phyloP scores from a whole-genome alignment of 2,113 vertebrate genomes.

The Aldabrachelys gigantea region DNA sequence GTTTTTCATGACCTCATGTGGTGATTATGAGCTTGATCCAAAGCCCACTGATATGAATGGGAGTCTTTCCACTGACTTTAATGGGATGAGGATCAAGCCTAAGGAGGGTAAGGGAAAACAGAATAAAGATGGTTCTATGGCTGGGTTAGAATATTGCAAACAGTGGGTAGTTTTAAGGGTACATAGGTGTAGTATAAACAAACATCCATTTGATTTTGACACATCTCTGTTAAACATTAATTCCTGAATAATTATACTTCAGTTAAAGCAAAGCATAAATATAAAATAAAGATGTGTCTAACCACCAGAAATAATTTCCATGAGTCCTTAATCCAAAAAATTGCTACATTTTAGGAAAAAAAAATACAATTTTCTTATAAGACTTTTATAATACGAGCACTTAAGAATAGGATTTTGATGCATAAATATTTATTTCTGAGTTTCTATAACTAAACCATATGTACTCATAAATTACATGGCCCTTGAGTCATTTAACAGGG shows the following conservation, averaged over 20 bases:
- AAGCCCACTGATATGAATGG: background rate
- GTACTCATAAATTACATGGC: slow-evolving; percentile 31
- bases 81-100: background rate
- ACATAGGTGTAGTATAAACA: background rate
- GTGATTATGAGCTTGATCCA: background rate
- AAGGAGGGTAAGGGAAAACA: background rate
- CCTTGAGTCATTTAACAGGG: slow-evolving; percentile 29
- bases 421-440: slow-evolving; percentile 24
- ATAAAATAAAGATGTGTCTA: background rate
- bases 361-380: slow-evolving; percentile 46
- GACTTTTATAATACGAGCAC: slow-evolving; percentile 33
- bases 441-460: slow-evolving; percentile 35
- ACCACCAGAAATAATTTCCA: background rate
- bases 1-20: background rate
- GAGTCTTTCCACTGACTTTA: background rate
- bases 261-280: background rate
- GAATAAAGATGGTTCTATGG: background rate
- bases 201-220: background rate
- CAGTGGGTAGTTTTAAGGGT: background rate
- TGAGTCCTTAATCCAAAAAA: slow-evolving; percentile 6
- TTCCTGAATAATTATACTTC: background rate
- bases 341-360: background rate
- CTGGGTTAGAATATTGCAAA: background rate
- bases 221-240: background rate
- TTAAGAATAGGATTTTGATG: slow-evolving; percentile 64